These are phyloP conservation scores for Elaphurus davidianus DNA, from an alignment of 2,113 vertebrate genomes.

Conservation along the genomic window DNA sequence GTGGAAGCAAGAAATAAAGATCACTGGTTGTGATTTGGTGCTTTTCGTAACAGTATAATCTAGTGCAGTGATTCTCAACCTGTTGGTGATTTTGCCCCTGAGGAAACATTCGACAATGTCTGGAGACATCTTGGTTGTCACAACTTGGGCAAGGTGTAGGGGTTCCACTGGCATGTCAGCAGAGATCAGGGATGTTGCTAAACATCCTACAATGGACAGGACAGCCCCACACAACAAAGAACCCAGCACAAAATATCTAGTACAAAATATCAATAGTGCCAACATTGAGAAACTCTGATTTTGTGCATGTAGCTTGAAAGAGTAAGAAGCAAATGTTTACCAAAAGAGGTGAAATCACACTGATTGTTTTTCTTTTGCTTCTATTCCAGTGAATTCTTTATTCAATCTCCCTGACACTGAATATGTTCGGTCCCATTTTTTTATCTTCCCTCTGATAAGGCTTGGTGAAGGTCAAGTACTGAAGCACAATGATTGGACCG, in stretches of 20 bases:
- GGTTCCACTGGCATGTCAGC: neutral
- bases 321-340: neutral
- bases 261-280: neutral
- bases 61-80: neutral
- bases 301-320: neutral
- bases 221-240: neutral
- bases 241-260: neutral
- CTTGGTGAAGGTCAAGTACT: neutral
- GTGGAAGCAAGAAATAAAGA: neutral
- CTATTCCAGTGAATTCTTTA: neutral
- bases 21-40: neutral
- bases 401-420: neutral
- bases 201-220: neutral
- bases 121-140: neutral
- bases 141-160: neutral
- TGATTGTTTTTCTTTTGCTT: neutral
- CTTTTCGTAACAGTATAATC: neutral
- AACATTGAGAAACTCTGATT: neutral
- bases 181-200: neutral
- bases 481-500: neutral
- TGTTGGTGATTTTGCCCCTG: neutral
- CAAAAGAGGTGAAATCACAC: neutral
- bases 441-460: neutral
- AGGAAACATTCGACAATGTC: neutral
- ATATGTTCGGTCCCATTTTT: neutral